Base-by-base conservation (phyloP, 2,797 vertebrate species). In the Furcifer pardalis region DNA sequence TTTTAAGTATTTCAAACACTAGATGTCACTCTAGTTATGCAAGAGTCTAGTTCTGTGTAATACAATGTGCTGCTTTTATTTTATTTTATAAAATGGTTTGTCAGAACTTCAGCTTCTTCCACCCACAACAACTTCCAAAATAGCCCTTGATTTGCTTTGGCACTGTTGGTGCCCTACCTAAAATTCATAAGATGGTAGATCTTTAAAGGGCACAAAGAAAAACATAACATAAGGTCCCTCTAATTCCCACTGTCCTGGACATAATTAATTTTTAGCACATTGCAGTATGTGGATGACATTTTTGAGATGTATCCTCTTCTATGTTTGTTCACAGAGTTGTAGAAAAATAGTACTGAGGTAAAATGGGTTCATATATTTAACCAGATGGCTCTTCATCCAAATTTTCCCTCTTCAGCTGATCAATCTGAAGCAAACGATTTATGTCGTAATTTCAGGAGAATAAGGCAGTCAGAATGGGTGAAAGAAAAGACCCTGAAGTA, bases 21-120 rank as follows among this genome's bases (percentile, higher is more conserved):
- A 95, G 96, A 79, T 94, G 96, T 44, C 94, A 44, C 69, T 89
- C 62, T 90, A 93, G 91, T 60, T 84, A 91, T 85, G 62, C 59
- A 75, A 40, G 86, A 90, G 2, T 27, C 3, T 1, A 2, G 49
- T 35, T n/a, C 63, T 60, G 15, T 23, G 4, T n/a, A 32, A 46
- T 10, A 44, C 40, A 66, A 69, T 81, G 68, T 76, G 75, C 0
- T 60, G 42, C 32, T n/a, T 85, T n/a, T 40, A 75, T n/a, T 85
- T n/a, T 40, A 75, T 42, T 7, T 8, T 46, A 59, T 0, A 0
- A 7, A 40, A 17, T 60, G 76, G 79, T 73, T 82, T 46, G 7
- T 63, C 7, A 7, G 32, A 21, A 21, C 82, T 72, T 77, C 87
- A 77, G 82, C 66, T 4, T 42, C 7, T 68, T 87, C 69, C 68